Evolutionary conservation across 30 jellyfish, hydroid and myxozoan species (phyloP), one percentile per base, ranked within the genome.

Genomic region (Nemopilema nomurai): DNA sequence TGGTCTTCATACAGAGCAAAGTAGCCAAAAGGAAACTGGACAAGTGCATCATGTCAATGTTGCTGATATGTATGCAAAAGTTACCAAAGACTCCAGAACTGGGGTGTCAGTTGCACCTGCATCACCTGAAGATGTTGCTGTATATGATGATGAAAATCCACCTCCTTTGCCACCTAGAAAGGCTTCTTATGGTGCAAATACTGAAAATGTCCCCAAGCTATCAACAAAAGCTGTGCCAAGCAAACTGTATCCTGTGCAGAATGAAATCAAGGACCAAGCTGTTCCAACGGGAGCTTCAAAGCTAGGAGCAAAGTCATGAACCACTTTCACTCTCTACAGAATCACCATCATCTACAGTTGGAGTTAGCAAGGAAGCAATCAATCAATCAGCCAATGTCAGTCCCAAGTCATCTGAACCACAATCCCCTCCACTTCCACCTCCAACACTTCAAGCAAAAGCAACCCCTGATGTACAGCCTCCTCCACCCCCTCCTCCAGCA

Each of bases 401-500:
- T 64, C 8, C 76, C n/a, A 50, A 73, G 4, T 62, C 74, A 49
- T 53, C 81, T 28, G 74, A 18, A 18, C 21, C 65, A 9, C 31
- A 24, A 17, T 65, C 25, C n/a, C 18, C 51, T 25, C 18, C 53
- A 8, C 89, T 90, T 33, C 77, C 63, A 16, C 87, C 69, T 16
- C 89, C 86, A 41, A 78, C 82, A 28, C 91, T 96, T 18, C 96
- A 88, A 18, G 89, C 96, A 7, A 92, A 88, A 24, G 84, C 78
- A 1, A 63, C n/a, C 23, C 65, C 57, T 24, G 78, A 17, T 20
- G 84, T 71, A 18, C 68, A 80, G 4, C 77, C 71, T 9, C 97
- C 97, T 4, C 90, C 93, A 22, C 96, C 96, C 1, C 97, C 96
- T 17, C 97, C 93, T 3, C 89, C 89, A 7, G 68, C 82, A 21